Evolutionary conservation across 2,113 vertebrate genomes (phyloP), one percentile per base, ranked within the genome.

Genomic region (Glaucidium brasilianum): DNA sequence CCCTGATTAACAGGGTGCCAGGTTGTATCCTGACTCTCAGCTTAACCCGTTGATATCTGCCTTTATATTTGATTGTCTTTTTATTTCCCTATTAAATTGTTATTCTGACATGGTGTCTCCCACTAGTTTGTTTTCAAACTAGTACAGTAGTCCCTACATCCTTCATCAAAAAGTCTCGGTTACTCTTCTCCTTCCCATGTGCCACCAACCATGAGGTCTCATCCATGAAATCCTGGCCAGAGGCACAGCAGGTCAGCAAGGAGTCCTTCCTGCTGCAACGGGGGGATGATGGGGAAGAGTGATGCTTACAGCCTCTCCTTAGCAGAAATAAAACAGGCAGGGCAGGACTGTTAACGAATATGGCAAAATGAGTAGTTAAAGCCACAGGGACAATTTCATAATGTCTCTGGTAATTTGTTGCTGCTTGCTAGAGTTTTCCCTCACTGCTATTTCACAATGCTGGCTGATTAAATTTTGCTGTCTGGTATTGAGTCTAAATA

Each of bases 401-500:
- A 73, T 69, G 79, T 71, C 75, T 63, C 64, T 76, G 67, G 22
- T 88, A 84, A 88, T 86, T 77, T 26, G 59, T 60, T 71, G 60
- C 85, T 85, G 79, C 81, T 82, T 2, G 0, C 66, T 85, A 4
- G 71, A 49, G 29, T 63, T 84, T 78, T 81, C 55, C 86, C 78
- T 92, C 90, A 69, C 72, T 87, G 92, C 88, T 49, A 8, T 96
- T 93, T 93, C 85, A 74, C 85, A 82, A 35, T 11, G 41, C 37
- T 1, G 9, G 43, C 66, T 92, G 83, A 91, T 97, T 96, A 93
- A 82, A 94, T 94, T 89, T 89, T 78, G 41, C 92, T 94, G 93
- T 82, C 94, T 92, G 85, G 62, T 87, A 85, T 53, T 45, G 76
- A 96, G 86, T 64, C 88, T 92, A 96, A 96, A 88, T 90, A 94